Evolutionary conservation across 1,140 invertebrate species (phyloP), one percentile per base, ranked within the genome.

Genomic region (Hyposmocoma kahamanoa): DNA sequence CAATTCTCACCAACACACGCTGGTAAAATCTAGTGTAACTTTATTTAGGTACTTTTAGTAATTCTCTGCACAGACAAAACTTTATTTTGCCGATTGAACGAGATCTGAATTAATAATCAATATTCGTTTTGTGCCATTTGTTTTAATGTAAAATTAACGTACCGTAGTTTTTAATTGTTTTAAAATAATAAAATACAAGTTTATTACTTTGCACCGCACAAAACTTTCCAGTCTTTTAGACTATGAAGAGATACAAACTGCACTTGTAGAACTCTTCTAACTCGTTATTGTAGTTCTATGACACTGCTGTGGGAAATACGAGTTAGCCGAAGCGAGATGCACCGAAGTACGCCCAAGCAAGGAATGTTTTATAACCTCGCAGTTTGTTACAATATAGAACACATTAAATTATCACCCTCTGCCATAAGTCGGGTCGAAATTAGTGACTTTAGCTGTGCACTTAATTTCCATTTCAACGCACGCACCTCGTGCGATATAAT

Each of bases 351-450:
- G 50, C 43, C 46, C 51, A 55, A 65, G 51, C 67, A 67, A n/a
- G 57, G 72, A 66, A 53, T 55, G 52, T 71, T 77, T 74, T 77
- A 80, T 80, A 80, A 68, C 63, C 46, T 44, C 48, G 56, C 60
- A 67, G 56, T 62, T 56, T 50, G 54, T 63, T 67, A 65, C 67
- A 66, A 65, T 51, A 58, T 59, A 66, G 66, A 62, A 55, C 60
- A 57, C 41, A 59, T 56, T 69, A 64, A 69, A 71, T 67, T 64
- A 60, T 67, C 67, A 59, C 53, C 41, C 20, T 13, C 32, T 28
- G 43, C 52, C 30, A 68, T 69, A 68, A 66, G 56, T 72, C 62
- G 67, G 54, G 57, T 44, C 47, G 53, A 67, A 73, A 73, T 75
- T 71, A 68, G 64, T 59, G 56, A 72, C 50, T 64, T 61, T 62